Conservation (phyloP, 1,140 invertebrate species). For the Nomia melanderi region DNA sequence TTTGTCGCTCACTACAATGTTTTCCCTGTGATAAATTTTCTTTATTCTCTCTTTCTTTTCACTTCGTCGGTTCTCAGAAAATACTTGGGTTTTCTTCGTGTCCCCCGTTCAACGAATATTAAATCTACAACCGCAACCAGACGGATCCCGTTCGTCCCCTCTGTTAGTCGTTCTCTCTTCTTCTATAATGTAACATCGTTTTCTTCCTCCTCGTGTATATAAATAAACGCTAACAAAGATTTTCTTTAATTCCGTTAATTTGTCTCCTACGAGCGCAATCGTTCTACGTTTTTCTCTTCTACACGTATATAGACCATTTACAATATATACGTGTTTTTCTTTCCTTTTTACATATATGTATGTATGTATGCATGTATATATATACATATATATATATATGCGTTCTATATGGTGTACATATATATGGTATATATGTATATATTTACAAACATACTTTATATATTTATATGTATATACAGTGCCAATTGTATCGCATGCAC, state of each 20-base stretch:
- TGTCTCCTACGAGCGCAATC: conserved; percentile 3
- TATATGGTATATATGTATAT: conserved; percentile 39
- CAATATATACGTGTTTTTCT: conserved; percentile 15
- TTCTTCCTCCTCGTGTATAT: conserved; percentile 57
- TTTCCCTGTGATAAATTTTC: conserved; percentile 31
- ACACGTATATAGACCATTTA: conserved; percentile 30
- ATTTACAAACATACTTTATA: conserved; percentile 46
- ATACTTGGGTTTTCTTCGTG: conserved; percentile 54
- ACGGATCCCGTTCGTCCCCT: conserved; percentile 16
- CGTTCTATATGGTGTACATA: conserved; percentile 56
- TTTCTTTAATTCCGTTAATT: conserved; percentile 26
- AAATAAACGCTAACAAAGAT: conserved; percentile 59
- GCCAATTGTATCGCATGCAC: conserved; percentile 38
- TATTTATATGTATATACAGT: conserved; percentile 55
- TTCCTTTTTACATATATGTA: conserved; percentile 38
- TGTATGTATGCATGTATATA: conserved; percentile 14
- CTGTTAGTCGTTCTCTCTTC: not conserved
- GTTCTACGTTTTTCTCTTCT: conserved; percentile 36
- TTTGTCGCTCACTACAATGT: conserved; percentile 12
- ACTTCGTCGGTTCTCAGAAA: conserved; percentile 54
- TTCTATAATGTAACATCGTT: conserved; percentile 35
- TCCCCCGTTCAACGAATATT: conserved; percentile 50
- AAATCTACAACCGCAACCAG: conserved; percentile 51
- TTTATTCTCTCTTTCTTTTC: conserved; percentile 6
- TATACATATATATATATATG: no score